Percentiles rank a stretch among this genome's conserved stretches.
phyloP scores from a whole-genome alignment of 2,797 vertebrate species.

The Microtus obscurus region DNA sequence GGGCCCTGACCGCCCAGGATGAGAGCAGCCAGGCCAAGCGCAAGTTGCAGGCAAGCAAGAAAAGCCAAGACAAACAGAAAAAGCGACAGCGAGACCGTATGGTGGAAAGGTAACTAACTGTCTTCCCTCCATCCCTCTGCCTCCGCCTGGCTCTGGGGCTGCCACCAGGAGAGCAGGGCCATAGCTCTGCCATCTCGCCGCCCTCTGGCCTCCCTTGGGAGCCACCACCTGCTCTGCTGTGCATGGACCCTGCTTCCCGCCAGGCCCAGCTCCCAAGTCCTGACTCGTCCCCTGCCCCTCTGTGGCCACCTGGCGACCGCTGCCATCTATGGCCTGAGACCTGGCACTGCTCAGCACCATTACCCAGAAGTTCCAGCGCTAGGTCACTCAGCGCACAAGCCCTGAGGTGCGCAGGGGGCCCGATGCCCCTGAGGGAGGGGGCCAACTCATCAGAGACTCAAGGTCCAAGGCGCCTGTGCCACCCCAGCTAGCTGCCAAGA shows the following conservation, averaged over 20 bases:
- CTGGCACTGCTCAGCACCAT: conserved; percentile 76
- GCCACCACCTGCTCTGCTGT: conserved; percentile 77
- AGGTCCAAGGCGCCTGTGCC: conserved; percentile 80
- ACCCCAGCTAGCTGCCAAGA: conserved; percentile 81
- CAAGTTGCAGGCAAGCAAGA: conserved; percentile 89
- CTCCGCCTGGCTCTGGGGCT: conserved; percentile 74
- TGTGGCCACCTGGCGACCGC: conserved; percentile 73
- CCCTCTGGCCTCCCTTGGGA: conserved; percentile 79
- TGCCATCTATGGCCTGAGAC: conserved; percentile 75
- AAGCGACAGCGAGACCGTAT: conserved; percentile 92
- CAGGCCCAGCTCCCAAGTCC: conserved; percentile 79
- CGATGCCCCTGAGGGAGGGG: conserved; percentile 83
- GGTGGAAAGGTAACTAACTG: conserved; percentile 93
- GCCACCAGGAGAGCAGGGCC: conserved; percentile 67
- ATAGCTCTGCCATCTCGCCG: conserved; percentile 72
- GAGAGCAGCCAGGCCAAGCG: conserved; percentile 88
- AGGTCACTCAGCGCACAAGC: conserved; percentile 69
- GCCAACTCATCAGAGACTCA: conserved; percentile 83
- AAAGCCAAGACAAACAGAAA: conserved; percentile 92
- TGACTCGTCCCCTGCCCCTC: conserved; percentile 72
- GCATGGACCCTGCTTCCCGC: conserved; percentile 83
- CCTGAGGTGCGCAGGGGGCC: conserved; percentile 81
- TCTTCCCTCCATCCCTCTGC: conserved; percentile 23
- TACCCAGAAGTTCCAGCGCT: conserved; percentile 77
- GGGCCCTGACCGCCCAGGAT: conserved; percentile 87